Percentiles rank a stretch among this genome's conserved stretches.
Evolutionary conservation across 2,113 vertebrate species (phyloP).

Genomic region (Scortum barcoo): DNA sequence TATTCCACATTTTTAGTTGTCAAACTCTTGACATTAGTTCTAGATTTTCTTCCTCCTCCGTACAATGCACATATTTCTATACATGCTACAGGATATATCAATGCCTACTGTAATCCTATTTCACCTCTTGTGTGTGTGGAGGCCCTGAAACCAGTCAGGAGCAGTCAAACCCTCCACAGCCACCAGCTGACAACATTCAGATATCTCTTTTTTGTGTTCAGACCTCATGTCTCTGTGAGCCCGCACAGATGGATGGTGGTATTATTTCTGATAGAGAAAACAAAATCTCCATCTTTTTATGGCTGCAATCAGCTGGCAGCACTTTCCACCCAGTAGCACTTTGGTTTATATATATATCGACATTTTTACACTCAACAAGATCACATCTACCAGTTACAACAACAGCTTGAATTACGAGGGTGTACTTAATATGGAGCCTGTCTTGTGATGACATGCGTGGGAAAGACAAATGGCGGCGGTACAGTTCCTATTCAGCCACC

Average conservation of each 20-base stretch:
- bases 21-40: no score
- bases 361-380: conserved; percentile 30
- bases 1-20: no score
- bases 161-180: not conserved
- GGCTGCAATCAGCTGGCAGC: conserved; percentile 34
- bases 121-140: not conserved
- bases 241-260: conserved; percentile 15
- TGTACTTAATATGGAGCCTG: conserved; percentile 16
- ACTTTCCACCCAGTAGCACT: conserved; percentile 13
- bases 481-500: conserved; percentile 47
- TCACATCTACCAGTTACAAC: conserved; percentile 32
- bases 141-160: not conserved
- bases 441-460: conserved; percentile 50
- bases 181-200: conserved; percentile 4
- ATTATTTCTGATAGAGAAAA: conserved; percentile 35
- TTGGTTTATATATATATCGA: conserved; percentile 15
- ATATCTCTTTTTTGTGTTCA: conserved; percentile 13
- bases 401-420: conserved; percentile 26
- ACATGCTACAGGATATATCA: not conserved
- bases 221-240: not conserved
- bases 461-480: conserved; percentile 54
- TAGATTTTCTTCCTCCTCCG: no score
- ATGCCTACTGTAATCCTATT: not conserved
- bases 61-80: not conserved
- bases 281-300: conserved; percentile 35